A percentile compares a stretch with the other conserved stretches of the same genome.
These are phyloP conservation scores for Apodemus agrarius DNA, from an alignment of 2,797 vertebrate genomes.

Conservation along the genomic window DNA sequence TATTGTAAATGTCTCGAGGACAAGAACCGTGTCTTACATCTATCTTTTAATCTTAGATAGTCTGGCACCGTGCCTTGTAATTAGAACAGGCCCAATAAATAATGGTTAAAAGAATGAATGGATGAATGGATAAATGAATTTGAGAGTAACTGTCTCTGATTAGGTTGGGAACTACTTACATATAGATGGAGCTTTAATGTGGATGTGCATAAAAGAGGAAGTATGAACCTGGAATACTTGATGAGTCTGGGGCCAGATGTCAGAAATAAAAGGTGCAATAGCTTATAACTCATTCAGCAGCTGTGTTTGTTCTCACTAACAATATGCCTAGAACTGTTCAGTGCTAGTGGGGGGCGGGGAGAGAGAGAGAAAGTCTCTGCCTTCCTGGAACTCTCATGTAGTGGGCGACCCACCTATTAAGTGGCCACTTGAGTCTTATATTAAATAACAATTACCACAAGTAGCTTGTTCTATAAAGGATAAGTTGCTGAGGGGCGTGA, in stretches of 20 bases:
- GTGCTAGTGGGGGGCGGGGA: too few relatives aligned
- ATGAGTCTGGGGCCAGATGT: constrained; percentile 68
- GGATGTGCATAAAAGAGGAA: constrained; percentile 41
- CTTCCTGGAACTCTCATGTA: constrained; percentile 14
- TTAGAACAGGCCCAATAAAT: constrained; percentile 72
- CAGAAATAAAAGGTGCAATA: constrained; percentile 59
- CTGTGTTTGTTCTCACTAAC: constrained; percentile 20
- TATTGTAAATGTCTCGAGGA: constrained; percentile 66
- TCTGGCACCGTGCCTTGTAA: constrained; percentile 62
- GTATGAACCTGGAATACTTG: constrained; percentile 50
- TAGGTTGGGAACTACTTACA: constrained; percentile 63
- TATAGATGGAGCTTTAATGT: constrained; percentile 61
- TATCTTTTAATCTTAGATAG: constrained; percentile 62
- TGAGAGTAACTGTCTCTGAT: constrained; percentile 68
- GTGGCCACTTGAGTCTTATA: constrained; percentile 24
- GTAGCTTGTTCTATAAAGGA: constrained; percentile 35
- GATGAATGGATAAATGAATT: constrained; percentile 59
- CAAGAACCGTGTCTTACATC: constrained; percentile 44
- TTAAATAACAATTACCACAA: constrained; percentile 56
- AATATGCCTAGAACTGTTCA: not conserved
- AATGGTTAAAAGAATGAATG: constrained; percentile 58
- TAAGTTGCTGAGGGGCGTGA: not conserved
- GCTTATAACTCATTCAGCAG: constrained; percentile 61
- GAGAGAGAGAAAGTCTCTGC: not conserved
- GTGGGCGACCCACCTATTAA: constrained; percentile 27